Base-by-base conservation (phyloP, 2,888 invertebrate species). In the Deilephila porcellus region DNA sequence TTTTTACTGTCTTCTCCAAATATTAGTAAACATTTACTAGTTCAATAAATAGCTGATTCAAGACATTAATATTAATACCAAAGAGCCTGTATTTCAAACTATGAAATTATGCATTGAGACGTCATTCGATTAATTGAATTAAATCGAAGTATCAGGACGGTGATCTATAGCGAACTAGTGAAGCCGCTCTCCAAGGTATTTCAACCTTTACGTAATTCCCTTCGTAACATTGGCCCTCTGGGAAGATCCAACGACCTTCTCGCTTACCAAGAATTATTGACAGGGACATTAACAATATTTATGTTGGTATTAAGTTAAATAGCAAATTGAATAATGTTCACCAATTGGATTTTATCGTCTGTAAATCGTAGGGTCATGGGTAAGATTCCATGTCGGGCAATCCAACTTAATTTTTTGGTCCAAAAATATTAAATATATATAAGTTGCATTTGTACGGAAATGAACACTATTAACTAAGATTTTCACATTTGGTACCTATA, bases 181-280 rank as follows among this genome's bases (percentile, higher is more conserved):
- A 25, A 64, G 64, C 45, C 45, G 64, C 37, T 64, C 37, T 37
- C 64, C 14, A 20, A 29, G 25, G 11, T 67, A 67, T 52, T 67
- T 67, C 25, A 67, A 67, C 67, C 67, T 67, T 67, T 67, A 67
- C 67, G 45, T 25, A 67, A 67, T 52, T 25, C 45, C 67, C 25
- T 67, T 67, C 67, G 52, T 67, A 67, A 67, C 45, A 25, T 17
- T 67, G 67, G 17, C 52, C 52, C 45, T 52, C 25, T 45, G 67
- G 67, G 67, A 67, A 67, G 67, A 52, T 25, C 25, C 4, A 20
- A 52, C 25, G 25, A 52, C 67, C 67, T 67, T 67, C 67, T 45
- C 7, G 45, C 4, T 17, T 19, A 32, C 29, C 29, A n/a, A 29
- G 60, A 60, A 60, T 60, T 25, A 17, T 25, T 25, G 11, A 25